Conservation (phyloP, 2,113 vertebrate genomes). For the Salvelinus sp. region DNA sequence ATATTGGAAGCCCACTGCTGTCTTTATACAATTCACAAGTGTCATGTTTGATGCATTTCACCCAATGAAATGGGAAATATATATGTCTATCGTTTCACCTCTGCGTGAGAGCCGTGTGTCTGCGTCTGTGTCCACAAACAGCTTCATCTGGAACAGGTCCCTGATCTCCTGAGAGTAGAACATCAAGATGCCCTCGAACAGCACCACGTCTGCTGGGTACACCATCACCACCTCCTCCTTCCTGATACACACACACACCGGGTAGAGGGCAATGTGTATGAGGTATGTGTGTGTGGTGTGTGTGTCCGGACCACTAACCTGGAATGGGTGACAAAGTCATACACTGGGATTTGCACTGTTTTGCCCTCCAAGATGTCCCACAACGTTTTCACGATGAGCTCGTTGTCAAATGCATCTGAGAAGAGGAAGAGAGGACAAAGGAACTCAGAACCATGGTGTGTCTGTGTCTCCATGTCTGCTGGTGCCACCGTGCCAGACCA, state of each 20-base stretch:
- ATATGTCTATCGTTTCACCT: constrained; percentile 68
- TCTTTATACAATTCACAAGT: neutral
- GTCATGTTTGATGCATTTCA: neutral
- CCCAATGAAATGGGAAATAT: neutral
- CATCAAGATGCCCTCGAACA: constrained; percentile 92
- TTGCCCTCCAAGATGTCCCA: constrained; percentile 87
- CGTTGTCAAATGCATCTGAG: constrained; percentile 92
- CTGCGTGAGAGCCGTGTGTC: constrained; percentile 91
- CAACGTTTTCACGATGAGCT: constrained; percentile 87
- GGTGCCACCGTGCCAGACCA: no score
- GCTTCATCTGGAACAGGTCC: constrained; percentile 95
- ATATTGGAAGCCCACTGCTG: neutral
- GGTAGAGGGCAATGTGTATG: neutral
- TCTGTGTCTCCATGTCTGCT: neutral
- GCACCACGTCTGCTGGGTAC: constrained; percentile 90
- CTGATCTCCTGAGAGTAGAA: constrained; percentile 91
- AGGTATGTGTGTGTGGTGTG: neutral
- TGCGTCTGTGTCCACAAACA: constrained; percentile 91
- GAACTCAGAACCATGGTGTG: neutral
- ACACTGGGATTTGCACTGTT: constrained; percentile 90
- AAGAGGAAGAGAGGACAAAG: constrained; percentile 2
- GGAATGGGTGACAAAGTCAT: constrained; percentile 92
- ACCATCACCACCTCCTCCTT: constrained; percentile 87
- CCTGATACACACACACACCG: constrained; percentile 62
- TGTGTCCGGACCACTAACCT: constrained; percentile 71